Evolutionary conservation across 2,797 vertebrate species (phyloP).

Genomic region (Gambusia yucatana): DNA sequence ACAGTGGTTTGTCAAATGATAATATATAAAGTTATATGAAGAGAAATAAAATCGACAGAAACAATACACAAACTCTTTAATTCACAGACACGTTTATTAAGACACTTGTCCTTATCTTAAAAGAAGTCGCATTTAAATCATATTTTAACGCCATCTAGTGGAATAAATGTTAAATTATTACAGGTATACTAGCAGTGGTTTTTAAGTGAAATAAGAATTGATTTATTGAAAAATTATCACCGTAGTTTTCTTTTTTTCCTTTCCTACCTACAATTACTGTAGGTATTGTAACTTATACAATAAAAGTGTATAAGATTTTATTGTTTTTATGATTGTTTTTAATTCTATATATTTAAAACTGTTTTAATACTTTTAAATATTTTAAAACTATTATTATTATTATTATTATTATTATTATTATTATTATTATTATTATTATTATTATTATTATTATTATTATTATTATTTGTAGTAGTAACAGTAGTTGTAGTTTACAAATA

Average conservation of each 20-base stretch:
- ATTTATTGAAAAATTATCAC: neutral
- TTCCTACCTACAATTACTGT: neutral
- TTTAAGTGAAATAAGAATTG: neutral
- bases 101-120: neutral
- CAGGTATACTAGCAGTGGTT: neutral
- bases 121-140: neutral
- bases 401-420: neutral
- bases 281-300: neutral
- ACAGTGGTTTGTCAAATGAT: neutral
- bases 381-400: too few species aligned
- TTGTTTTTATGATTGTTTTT: neutral
- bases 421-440: too few species aligned
- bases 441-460: too few species aligned
- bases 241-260: neutral
- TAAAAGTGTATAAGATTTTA: neutral
- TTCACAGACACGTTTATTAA: neutral
- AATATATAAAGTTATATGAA: neutral
- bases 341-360: neutral
- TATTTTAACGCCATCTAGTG: conserved; percentile 49
- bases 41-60: neutral
- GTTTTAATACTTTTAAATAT: neutral
- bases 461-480: too few species aligned
- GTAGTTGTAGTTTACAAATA: too few species aligned
- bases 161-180: conserved; percentile 11
- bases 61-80: neutral